Conservation (phyloP, 2,113 vertebrate genomes). For the Brachyhypopomus gauderio region DNA sequence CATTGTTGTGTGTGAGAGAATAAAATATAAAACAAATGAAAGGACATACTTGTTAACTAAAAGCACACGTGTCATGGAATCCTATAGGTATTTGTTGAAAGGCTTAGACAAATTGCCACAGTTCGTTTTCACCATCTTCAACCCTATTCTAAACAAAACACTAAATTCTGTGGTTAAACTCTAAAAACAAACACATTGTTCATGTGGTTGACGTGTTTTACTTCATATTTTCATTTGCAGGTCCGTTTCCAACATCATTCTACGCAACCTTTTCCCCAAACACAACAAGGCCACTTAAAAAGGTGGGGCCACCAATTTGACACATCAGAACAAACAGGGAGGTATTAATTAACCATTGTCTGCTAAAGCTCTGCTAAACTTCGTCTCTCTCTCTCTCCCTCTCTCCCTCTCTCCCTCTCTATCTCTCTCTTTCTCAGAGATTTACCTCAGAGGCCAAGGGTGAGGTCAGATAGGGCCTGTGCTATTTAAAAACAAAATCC, state of each 20-base stretch:
- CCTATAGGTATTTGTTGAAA: too few relatives aligned
- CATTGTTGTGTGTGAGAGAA: too few relatives aligned
- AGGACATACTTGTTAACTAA: too few relatives aligned
- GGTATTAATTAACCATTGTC: not conserved
- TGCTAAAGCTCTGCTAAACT: not conserved
- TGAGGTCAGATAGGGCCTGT: conserved; percentile 37
- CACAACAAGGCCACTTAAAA: conserved; percentile 9
- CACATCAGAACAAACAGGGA: not conserved
- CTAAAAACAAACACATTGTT: not conserved
- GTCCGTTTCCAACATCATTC: not conserved
- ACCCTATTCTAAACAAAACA: not conserved
- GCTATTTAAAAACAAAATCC: conserved; percentile 17
- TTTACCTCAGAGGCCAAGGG: conserved; percentile 32
- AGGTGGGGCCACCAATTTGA: not conserved
- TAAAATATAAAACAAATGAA: too few relatives aligned
- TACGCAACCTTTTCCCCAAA: not conserved
- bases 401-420: not conserved
- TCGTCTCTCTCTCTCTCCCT: not conserved
- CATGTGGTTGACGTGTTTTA: not conserved
- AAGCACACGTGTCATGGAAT: too few relatives aligned
- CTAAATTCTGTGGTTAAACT: not conserved
- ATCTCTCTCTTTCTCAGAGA: conserved; percentile 4
- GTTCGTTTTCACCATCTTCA: not conserved
- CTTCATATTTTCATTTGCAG: not conserved
- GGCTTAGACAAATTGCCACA: not conserved